A percentile compares a stretch with the other conserved stretches of the same genome.
These are phyloP conservation scores for Chionis minor DNA, from an alignment of 2,113 vertebrate species.

Conservation along the genomic window DNA sequence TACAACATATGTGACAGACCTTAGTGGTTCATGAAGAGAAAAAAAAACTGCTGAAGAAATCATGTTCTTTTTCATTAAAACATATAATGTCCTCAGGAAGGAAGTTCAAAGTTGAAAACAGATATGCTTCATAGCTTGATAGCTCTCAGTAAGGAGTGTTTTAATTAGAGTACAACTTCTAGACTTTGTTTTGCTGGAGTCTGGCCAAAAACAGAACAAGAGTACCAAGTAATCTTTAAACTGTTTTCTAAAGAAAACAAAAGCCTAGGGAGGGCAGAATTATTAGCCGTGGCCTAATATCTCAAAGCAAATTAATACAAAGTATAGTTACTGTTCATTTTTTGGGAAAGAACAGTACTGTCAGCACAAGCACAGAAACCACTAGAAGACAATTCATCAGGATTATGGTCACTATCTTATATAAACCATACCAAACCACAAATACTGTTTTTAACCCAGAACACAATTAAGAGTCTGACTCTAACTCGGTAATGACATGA, in stretches of 20 bases:
- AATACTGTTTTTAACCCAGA: not conserved
- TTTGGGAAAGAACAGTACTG: not conserved
- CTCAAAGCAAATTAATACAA: slow-evolving; percentile 33
- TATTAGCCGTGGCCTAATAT: slow-evolving; percentile 34
- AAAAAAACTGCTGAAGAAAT: slow-evolving; percentile 27
- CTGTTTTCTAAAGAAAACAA: slow-evolving; percentile 50
- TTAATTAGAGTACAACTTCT: slow-evolving; percentile 39
- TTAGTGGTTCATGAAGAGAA: not conserved
- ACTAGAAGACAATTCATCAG: not conserved
- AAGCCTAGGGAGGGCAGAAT: slow-evolving; percentile 21
- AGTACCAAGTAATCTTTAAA: slow-evolving; percentile 4
- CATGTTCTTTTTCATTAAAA: slow-evolving; percentile 40
- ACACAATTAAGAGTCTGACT: not conserved
- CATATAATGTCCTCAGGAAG: slow-evolving; percentile 20
- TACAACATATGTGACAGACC: slow-evolving; percentile 24
- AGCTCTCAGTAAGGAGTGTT: not conserved
- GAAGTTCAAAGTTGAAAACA: slow-evolving; percentile 57
- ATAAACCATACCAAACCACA: not conserved
- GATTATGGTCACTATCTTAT: not conserved
- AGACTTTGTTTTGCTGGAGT: slow-evolving; percentile 37
- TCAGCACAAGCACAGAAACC: not conserved
- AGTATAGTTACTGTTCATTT: not conserved
- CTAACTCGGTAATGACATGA: not conserved
- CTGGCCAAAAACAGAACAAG: not conserved
- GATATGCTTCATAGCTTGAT: slow-evolving; percentile 11